Conservation (phyloP, 2,888 invertebrate species). For the Pterobdella sp. region DNA sequence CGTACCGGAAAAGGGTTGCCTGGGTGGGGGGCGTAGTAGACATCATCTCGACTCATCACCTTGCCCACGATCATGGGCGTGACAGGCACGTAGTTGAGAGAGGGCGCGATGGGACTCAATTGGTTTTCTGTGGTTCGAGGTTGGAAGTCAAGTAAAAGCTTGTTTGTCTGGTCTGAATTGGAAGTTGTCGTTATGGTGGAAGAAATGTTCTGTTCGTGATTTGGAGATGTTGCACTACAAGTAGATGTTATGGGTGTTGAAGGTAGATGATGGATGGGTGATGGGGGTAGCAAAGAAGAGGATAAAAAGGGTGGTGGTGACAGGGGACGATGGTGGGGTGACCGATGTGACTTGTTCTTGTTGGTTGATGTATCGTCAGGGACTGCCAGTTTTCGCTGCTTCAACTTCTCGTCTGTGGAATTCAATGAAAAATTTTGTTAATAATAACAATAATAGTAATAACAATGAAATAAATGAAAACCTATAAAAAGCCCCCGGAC, state of each 20-base stretch:
- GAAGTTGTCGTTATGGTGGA: background rate
- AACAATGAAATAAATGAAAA: background rate
- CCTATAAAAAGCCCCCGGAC: background rate
- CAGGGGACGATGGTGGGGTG: background rate
- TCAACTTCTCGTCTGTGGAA: conserved; percentile 26
- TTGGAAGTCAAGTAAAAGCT: too few species aligned
- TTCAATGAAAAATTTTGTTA: background rate
- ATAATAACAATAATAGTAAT: background rate
- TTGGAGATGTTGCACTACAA: background rate
- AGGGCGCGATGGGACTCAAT: background rate
- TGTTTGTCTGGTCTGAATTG: background rate
- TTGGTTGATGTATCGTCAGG: background rate
- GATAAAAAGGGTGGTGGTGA: background rate
- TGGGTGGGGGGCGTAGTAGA: conserved; percentile 50
- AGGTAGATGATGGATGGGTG: background rate
- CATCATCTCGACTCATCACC: conserved; percentile 63
- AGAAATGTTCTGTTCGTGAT: too few species aligned
- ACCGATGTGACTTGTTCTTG: background rate
- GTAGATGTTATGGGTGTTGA: background rate
- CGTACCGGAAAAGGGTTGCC: conserved; percentile 43
- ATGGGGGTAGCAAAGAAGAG: background rate
- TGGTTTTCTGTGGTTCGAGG: conserved; percentile 7
- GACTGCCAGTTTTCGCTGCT: conserved; percentile 12
- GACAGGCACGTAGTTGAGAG: conserved; percentile 55
- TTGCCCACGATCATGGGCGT: conserved; percentile 66